Percentiles rank a stretch among this genome's conserved stretches.
Conservation (phyloP, 2,113 vertebrate species). For the Chionis minor region DNA sequence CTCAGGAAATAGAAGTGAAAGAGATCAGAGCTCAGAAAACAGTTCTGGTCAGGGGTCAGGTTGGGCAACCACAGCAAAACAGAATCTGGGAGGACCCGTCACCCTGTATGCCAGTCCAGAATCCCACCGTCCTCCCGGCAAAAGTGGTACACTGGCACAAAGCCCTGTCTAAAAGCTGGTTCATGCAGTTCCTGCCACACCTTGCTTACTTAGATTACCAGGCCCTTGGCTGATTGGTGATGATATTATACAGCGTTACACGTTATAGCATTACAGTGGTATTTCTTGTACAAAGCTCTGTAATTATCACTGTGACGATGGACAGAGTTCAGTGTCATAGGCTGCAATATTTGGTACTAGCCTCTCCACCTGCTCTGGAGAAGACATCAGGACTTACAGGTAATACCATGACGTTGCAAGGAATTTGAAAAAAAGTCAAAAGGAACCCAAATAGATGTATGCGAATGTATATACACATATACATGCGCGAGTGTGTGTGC, state of each 20-base stretch:
- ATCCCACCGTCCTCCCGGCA: neutral
- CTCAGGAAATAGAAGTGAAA: neutral
- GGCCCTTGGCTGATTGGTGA: neutral
- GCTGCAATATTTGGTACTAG: too few relatives aligned
- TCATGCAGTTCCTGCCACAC: neutral
- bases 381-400: neutral
- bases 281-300: too few relatives aligned
- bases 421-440: neutral
- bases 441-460: neutral
- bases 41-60: neutral
- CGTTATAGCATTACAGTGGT: neutral
- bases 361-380: neutral
- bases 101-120: neutral
- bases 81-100: neutral
- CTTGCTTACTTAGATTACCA: neutral
- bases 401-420: neutral
- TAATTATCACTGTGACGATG: too few relatives aligned
- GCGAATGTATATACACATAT: neutral
- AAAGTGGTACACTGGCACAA: neutral
- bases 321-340: neutral
- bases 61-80: neutral
- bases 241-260: neutral
- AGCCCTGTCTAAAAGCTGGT: neutral
- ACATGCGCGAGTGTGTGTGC: too few relatives aligned
- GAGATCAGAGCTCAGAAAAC: neutral